Percentiles rank a stretch among this genome's conserved stretches.
Conservation (phyloP, 2,113 vertebrate species). For the Chaenogobius annularis region DNA sequence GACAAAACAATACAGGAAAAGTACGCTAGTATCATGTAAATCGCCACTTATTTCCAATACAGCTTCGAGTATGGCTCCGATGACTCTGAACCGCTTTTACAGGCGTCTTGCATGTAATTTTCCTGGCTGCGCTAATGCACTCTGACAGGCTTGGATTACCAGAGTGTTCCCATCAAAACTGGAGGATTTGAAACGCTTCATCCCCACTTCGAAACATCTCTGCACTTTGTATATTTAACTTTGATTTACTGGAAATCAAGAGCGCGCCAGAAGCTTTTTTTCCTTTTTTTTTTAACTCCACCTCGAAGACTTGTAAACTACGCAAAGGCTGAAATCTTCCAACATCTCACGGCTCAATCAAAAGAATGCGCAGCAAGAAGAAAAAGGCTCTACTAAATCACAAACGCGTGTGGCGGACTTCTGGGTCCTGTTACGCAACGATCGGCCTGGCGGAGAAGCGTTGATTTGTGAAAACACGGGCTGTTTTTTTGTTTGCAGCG, state of each 20-base stretch:
- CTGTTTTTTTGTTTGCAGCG: neutral
- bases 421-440: neutral
- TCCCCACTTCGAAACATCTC: neutral
- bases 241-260: conserved; percentile 1
- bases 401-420: neutral
- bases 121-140: neutral
- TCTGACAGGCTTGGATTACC: neutral
- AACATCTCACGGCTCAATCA: neutral
- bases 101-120: neutral
- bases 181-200: neutral
- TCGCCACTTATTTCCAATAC: neutral
- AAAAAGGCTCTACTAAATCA: neutral
- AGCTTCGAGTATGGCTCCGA: neutral
- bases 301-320: conserved; percentile 1
- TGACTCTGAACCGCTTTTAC: neutral
- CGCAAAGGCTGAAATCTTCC: neutral
- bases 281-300: too few relatives aligned
- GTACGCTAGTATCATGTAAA: too few relatives aligned
- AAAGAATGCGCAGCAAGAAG: neutral
- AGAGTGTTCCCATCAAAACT: neutral
- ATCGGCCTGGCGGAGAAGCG: neutral
- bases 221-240: neutral
- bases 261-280: neutral
- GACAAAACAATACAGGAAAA: too few relatives aligned
- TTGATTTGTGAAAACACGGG: conserved; percentile 6